Conservation (phyloP, 35 echinoderm and acorn worm species). For the Apostichopus californicus region DNA sequence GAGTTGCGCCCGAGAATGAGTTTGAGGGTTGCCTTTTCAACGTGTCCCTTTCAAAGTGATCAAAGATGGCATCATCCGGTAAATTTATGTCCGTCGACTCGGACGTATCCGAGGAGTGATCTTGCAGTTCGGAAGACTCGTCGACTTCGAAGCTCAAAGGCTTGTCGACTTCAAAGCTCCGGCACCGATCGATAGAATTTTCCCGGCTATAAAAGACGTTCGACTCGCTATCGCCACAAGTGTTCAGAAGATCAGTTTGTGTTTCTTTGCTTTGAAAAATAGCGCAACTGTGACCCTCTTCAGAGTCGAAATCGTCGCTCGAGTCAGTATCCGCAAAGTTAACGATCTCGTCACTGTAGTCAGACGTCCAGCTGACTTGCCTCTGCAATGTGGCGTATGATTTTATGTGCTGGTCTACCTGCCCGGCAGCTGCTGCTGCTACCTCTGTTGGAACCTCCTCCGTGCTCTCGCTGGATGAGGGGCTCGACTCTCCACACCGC, state of each 20-base stretch:
- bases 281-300: neutral
- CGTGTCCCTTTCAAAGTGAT: slow-evolving; percentile 31
- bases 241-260: slow-evolving; percentile 30
- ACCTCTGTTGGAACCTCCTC: neutral
- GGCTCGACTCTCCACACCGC: neutral
- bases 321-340: slow-evolving; percentile 23
- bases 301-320: slow-evolving; percentile 7
- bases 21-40: slow-evolving; percentile 4
- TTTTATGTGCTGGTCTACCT: neutral
- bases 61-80: slow-evolving; percentile 11
- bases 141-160: neutral
- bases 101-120: neutral
- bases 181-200: slow-evolving; percentile 15
- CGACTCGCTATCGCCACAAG: neutral
- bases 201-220: neutral
- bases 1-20: neutral
- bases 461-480: neutral
- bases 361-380: slow-evolving; percentile 20
- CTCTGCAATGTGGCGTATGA: slow-evolving; percentile 42
- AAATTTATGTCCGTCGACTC: slow-evolving; percentile 8
- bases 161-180: neutral
- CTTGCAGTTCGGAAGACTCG: neutral
- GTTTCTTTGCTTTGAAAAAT: slow-evolving; percentile 11
- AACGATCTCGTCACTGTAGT: neutral
- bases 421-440: neutral